Evolutionary conservation across 2,113 vertebrate species (phyloP).

Genomic region (Platysteira castanea): DNA sequence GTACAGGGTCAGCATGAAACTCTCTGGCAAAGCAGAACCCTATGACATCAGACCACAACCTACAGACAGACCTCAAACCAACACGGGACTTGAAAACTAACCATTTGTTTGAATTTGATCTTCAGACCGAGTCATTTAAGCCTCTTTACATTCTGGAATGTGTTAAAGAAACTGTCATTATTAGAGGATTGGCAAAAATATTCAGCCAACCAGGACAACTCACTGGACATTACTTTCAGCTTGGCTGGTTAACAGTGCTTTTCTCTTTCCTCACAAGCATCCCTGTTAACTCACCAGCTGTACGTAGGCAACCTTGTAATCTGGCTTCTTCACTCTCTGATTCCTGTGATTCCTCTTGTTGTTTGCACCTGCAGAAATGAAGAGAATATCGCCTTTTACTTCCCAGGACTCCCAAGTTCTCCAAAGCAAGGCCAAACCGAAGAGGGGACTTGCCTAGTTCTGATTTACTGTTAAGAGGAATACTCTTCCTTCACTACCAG

Average conservation of each 20-base stretch:
- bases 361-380: slow-evolving; percentile 76
- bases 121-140: not conserved
- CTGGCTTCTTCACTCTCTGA: slow-evolving; percentile 86
- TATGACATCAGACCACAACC: slow-evolving; percentile 23
- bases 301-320: slow-evolving; percentile 95
- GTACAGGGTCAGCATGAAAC: slow-evolving; percentile 21
- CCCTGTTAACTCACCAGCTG: slow-evolving; percentile 85
- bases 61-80: not conserved
- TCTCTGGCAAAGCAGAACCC: not conserved
- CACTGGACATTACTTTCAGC: not conserved
- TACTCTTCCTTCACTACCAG: not conserved
- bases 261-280: not conserved
- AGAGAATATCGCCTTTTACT: not conserved
- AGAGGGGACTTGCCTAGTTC: not conserved
- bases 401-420: not conserved
- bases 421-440: not conserved
- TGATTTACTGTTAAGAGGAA: not conserved
- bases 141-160: not conserved
- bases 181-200: not conserved
- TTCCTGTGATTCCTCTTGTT: slow-evolving; percentile 87
- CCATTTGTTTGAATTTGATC: not conserved
- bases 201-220: not conserved
- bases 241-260: not conserved
- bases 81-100: not conserved
- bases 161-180: not conserved